Conservation (phyloP, 2,888 invertebrate species). For the Gnatocerus cornutus region DNA sequence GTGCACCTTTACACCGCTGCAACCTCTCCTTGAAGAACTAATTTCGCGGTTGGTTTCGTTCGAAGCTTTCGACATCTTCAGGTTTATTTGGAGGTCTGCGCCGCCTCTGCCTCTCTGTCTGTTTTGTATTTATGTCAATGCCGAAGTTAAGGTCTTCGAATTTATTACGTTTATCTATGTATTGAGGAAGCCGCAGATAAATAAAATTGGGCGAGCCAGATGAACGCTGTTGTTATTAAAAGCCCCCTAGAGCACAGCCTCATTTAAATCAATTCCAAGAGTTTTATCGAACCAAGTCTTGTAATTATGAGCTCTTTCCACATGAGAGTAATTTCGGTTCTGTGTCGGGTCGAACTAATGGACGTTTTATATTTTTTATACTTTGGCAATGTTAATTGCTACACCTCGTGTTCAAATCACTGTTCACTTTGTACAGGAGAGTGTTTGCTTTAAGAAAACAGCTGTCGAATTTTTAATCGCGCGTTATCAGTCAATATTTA, state of each 20-base stretch:
- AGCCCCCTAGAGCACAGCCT: constrained; percentile 25
- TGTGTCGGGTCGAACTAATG: neutral
- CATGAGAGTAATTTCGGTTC: constrained; percentile 11
- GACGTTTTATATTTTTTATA: neutral
- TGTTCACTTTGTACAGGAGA: neutral
- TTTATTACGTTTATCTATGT: constrained; percentile 26
- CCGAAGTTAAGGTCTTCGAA: constrained; percentile 12
- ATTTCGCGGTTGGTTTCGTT: constrained; percentile 4
- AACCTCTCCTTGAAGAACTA: neutral
- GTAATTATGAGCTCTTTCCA: constrained; percentile 9
- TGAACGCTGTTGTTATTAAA: constrained; percentile 12
- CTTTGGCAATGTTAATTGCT: neutral
- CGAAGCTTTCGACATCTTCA: constrained; percentile 5
- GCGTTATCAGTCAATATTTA: constrained; percentile 12
- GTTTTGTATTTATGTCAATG: constrained; percentile 30
- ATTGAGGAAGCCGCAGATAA: constrained; percentile 35
- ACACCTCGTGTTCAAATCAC: neutral
- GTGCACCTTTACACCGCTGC: constrained; percentile 1
- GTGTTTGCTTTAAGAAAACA: neutral
- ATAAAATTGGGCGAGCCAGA: constrained; percentile 13
- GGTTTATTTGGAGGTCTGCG: constrained; percentile 7
- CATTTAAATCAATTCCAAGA: constrained; percentile 21
- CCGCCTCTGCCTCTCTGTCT: constrained; percentile 1
- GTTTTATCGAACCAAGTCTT: constrained; percentile 1
- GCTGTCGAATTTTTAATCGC: constrained; percentile 20